These are phyloP conservation scores for Abramis brama DNA, from an alignment of 2,113 vertebrate genomes.

Conservation along the genomic window DNA sequence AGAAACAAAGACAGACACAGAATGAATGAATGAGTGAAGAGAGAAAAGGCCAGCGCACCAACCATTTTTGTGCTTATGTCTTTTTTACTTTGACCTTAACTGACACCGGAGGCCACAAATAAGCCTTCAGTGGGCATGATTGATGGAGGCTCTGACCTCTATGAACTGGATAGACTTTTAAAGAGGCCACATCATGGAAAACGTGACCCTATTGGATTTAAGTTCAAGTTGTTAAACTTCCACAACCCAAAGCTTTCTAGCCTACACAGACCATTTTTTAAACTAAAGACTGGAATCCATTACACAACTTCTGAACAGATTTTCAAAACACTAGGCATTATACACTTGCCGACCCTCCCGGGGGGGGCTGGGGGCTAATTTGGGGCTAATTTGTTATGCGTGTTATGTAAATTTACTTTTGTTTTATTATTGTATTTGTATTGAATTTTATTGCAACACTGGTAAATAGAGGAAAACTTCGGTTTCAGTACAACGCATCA, in stretches of 20 bases:
- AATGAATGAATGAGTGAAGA: not conserved
- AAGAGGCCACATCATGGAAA: not conserved
- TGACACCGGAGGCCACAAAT: slow-evolving; percentile 12
- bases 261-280: not conserved
- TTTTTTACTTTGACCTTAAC: slow-evolving; percentile 9
- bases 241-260: not conserved
- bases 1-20: not conserved
- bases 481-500: no score
- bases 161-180: not conserved
- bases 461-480: no score
- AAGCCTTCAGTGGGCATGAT: not conserved
- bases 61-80: not conserved
- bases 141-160: slow-evolving; percentile 16
- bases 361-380: no score
- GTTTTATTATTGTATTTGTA: no score
- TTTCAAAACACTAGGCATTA: no score
- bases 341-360: no score
- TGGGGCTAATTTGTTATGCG: no score
- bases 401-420: no score
- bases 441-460: no score
- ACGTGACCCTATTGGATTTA: not conserved
- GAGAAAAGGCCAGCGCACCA: not conserved
- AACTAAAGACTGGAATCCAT: no score
- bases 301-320: no score
- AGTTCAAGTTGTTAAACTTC: not conserved